Evolutionary conservation across 2,113 vertebrate genomes (phyloP), one percentile per base, ranked within the genome.

Genomic region (Alosa alosa): DNA sequence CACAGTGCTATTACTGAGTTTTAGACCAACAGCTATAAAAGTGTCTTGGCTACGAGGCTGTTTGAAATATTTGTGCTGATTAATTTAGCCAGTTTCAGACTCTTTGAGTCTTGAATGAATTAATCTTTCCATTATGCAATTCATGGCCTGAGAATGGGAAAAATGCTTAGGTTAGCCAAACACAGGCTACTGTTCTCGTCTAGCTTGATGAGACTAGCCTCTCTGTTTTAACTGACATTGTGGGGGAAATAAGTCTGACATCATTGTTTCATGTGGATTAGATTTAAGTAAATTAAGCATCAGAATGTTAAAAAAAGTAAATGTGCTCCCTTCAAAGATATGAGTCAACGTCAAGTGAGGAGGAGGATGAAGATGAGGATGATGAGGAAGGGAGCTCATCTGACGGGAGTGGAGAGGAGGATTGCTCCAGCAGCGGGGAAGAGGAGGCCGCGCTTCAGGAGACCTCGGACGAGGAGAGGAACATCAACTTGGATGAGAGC

Each of bases 331-430:
- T 46, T 68, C 55, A 11, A 92, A 99, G 98, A 91, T 99, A 98
- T 0, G 97, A 99, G 91, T 98, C 96, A 82, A 98, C 97, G 0
- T 98, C 97, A 60, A 99, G 98, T 0, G 97, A 94, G 0, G 93
- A 94, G 47, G 91, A 55, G 81, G 89, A 84, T 0, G 95, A 95
- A 0, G 95, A 86, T 5, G 92, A 89, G 20, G 89, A 93, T 1
- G 93, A 94, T 1, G 94, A 93, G n/a, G 94, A 93, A 50, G 94
- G 92, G 44, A 96, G 94, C 89, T 96, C 96, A 9, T 96, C 95
- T 0, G 94, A 82, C 84, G 94, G 86, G 83, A 95, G 94, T 87
- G 95, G 90, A 55, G 94, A 91, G 47, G 94, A 91, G 0, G 95
- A 92, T 64, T 94, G 93, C 0, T 93, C 93, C 0, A 96, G 96